Evolutionary conservation across 2,888 invertebrate genomes (phyloP), one percentile per base, ranked within the genome.

Genomic region (Herminia tarsipennalis): DNA sequence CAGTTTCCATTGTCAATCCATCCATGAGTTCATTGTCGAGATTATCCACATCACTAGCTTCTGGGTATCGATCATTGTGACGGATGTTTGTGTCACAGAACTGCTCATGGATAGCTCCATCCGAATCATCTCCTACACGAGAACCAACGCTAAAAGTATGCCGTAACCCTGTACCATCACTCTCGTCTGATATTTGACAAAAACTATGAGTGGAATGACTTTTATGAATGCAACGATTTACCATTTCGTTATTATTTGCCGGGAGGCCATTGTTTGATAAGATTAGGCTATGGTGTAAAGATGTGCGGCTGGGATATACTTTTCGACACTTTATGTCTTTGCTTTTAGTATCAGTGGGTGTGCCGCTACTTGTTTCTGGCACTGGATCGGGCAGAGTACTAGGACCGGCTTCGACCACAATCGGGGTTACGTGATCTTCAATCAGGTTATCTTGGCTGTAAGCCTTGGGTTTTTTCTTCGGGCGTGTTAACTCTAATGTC

Each of bases 11-110:
- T 0, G 86, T 81, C 29, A 88, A 60, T 0, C 83, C 88, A 13
- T 86, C 84, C 76, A 88, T 78, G 3, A 88, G 82, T 44, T 87
- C 86, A 28, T 80, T 82, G 35, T 88, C 88, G 4, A 88, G 65
- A 34, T 81, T 82, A 14, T 88, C 89, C 0, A 83, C 86, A 35
- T 88, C 87, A 18, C 69, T 82, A 1, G 85, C 87, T 38, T 89
- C 89, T 0, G 89, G 89, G 41, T 88, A 89, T 1, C 82, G 78
- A 42, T 89, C 87, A 52, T 89, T 89, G 52, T 88, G 88, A 0
- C 78, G 81, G n/a, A 88, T 88, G 47, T 89, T 89, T 0, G 89
- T 89, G 34, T 89, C 89, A 48, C 77, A 86, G 28, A 74, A 73
- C 3, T 69, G 70, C 9, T 73, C 70, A 2, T 66, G 59, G 1